Conservation (phyloP, 1,140 invertebrate species). For the Bombyx mori region ASM3026992v2 NC_085111.1:11364501-11365000, state of each 20-base stretch:
- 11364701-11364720: constrained; percentile 16
- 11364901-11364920: neutral
- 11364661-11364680: constrained; percentile 20
- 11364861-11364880: neutral
- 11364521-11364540: constrained; percentile 20
- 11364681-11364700: neutral
- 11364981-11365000: neutral
- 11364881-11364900: neutral
- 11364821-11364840: neutral
- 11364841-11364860: neutral
- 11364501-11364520: constrained; percentile 4
- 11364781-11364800: constrained; percentile 15
- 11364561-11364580: constrained; percentile 17
- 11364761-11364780: constrained; percentile 17
- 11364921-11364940: neutral
- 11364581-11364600: constrained; percentile 20
- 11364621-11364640: constrained; percentile 10
- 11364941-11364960: constrained; percentile 5
- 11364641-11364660: constrained; percentile 16
- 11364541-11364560: constrained; percentile 19
- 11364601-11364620: constrained; percentile 20
- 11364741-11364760: constrained; percentile 16
- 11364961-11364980: neutral
- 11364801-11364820: constrained; percentile 7
- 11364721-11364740: constrained; percentile 10